Evolutionary conservation across 2,797 vertebrate genomes (phyloP), one percentile per base, ranked within the genome.

Genomic region (Esox lucius): DNA sequence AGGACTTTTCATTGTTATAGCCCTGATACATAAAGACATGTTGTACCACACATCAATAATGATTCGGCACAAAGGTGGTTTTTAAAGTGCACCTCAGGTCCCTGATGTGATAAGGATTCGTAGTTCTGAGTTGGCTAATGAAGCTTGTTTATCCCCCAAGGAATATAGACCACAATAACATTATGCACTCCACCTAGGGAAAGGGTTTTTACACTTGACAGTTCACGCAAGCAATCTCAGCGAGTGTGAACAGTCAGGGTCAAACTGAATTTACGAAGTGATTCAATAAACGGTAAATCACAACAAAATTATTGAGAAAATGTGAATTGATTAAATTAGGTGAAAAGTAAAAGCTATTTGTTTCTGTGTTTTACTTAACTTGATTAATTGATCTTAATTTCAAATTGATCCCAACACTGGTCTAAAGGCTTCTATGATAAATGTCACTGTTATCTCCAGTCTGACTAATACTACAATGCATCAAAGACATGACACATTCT

Each of bases 21-120:
- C n/a, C 19, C 22, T 61, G 56, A 24, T 61, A 26, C 56, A 61
- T 4, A 61, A 4, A 24, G 56, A 61, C 56, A 59, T 61, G n/a
- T 56, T 56, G 53, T 22, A 56, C 53, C 53, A 56, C 53, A 56
- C 19, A 56, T 56, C n/a, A 56, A 56, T 56, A 56, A 56, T 56
- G 56, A 24, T 61, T 9, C 24, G n/a, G 8, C 19, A 22, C 53
- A 56, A 56, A n/a, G 19, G n/a, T 56, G 53, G 6, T 56, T 56
- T 56, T 49, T 3, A 49, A 16, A 16, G 51, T 56, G 53, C 53
- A 56, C 53, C n/a, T 56, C 53, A n/a, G 53, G 56, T 61, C 56
- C 24, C 56, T 24, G n/a, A 17, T 6, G 53, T 59, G 53, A 16
- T n/a, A 9, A 59, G 19, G 53, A n/a, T 7, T 5, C 17, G n/a